Percentiles rank a stretch among this genome's conserved stretches.
Evolutionary conservation across 2,113 vertebrate species (phyloP).

Genomic region (Cyanistes caeruleus): DNA sequence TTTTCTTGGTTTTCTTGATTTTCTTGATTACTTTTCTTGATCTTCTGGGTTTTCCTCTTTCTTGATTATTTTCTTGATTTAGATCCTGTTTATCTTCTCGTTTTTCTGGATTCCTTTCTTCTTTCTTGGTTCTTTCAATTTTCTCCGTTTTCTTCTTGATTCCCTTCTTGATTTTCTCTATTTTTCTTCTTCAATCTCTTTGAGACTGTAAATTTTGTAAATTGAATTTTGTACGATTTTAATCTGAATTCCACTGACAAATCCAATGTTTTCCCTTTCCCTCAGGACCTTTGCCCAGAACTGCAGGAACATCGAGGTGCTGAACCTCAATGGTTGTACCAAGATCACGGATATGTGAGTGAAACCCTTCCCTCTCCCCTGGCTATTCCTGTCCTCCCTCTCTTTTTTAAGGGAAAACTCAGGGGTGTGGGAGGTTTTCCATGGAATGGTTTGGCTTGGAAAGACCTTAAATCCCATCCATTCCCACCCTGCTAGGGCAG

Average conservation of each 20-base stretch:
- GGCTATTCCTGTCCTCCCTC: too few relatives aligned
- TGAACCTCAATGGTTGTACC: constrained; percentile 97
- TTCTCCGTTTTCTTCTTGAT: neutral
- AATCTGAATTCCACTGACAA: neutral
- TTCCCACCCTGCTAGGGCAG: neutral
- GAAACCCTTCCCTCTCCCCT: neutral
- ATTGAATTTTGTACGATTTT: accelerated
- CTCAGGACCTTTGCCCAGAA: constrained; percentile 96
- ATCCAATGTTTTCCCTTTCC: neutral
- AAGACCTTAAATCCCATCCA: neutral
- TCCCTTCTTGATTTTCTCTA: neutral
- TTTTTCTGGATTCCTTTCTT: neutral
- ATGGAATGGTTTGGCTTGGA: neutral
- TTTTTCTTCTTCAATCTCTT: neutral
- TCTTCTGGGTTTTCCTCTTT: neutral
- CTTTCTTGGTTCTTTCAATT: neutral
- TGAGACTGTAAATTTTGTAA: accelerated
- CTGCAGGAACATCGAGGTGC: constrained; percentile 96
- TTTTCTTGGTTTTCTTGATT: neutral
- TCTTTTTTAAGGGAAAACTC: too few relatives aligned
- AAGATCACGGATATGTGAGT: constrained; percentile 97
- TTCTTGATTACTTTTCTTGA: neutral
- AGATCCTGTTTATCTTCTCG: neutral
- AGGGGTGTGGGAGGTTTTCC: accelerated
- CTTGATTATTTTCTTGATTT: neutral